Conservation (phyloP, 1,140 invertebrate species). For the Ceratina japonica region DNA sequence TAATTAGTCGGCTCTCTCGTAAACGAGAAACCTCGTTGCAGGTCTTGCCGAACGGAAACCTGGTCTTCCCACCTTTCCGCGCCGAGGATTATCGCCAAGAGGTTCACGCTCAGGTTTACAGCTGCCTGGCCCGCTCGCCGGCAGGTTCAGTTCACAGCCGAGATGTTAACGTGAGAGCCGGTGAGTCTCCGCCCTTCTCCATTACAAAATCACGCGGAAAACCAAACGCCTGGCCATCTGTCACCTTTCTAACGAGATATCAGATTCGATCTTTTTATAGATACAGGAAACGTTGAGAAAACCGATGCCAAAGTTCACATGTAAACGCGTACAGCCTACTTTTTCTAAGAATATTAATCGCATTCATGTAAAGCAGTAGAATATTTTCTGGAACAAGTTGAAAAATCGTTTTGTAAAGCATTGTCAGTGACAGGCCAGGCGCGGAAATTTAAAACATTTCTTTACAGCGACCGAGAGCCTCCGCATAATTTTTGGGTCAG, state of each 20-base stretch:
- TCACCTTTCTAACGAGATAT: background rate
- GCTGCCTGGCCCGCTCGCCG: slow-evolving; percentile 92
- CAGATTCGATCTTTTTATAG: background rate
- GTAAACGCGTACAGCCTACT: too few relatives aligned
- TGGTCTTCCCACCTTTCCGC: slow-evolving; percentile 95
- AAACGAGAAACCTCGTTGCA: slow-evolving; percentile 67
- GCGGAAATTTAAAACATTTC: slow-evolving; percentile 30
- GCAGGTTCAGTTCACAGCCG: slow-evolving; percentile 94
- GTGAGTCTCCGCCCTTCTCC: slow-evolving; percentile 81
- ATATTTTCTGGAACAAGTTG: too few relatives aligned
- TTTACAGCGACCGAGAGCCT: slow-evolving; percentile 26
- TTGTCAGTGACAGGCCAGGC: slow-evolving; percentile 31
- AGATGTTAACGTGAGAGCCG: slow-evolving; percentile 95
- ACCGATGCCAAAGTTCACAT: too few relatives aligned
- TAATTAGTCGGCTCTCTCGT: background rate
- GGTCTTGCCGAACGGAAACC: slow-evolving; percentile 93
- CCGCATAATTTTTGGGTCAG: slow-evolving; percentile 13
- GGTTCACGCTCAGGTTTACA: slow-evolving; percentile 95
- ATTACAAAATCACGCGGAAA: slow-evolving; percentile 11
- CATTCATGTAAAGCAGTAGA: too few relatives aligned
- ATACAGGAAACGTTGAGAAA: background rate
- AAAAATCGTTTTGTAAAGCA: too few relatives aligned
- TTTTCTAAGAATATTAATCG: too few relatives aligned
- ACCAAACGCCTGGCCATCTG: slow-evolving; percentile 51
- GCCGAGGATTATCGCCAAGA: slow-evolving; percentile 95